Evolutionary conservation across 2,888 invertebrate genomes (phyloP).

Genomic region (Macropis europaea): DNA sequence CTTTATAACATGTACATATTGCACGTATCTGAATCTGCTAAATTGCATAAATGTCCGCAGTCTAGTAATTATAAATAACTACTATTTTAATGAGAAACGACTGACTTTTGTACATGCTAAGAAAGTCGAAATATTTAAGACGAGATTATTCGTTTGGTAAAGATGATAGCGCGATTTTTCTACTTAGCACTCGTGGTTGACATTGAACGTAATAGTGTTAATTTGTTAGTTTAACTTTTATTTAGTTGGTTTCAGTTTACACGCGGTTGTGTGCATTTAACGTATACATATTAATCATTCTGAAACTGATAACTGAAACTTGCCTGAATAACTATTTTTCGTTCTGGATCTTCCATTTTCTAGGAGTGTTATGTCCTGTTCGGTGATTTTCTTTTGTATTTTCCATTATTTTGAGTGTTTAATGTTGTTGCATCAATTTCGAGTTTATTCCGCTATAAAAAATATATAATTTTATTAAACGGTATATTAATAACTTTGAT

Average conservation of each 20-base stretch:
- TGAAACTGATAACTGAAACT: conserved; percentile 71
- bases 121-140: conserved; percentile 4
- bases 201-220: conserved; percentile 70
- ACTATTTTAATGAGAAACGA: neutral
- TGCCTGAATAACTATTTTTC: conserved; percentile 58
- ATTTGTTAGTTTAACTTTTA: conserved; percentile 70
- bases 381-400: neutral
- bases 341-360: conserved; percentile 17
- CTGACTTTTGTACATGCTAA: neutral
- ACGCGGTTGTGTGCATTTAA: conserved; percentile 68
- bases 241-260: conserved; percentile 62
- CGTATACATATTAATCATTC: conserved; percentile 65
- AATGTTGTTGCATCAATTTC: too few species aligned
- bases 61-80: too few species aligned
- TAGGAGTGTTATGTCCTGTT: neutral
- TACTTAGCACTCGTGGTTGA: conserved; percentile 50
- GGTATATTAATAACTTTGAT: too few species aligned
- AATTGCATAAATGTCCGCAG: too few species aligned
- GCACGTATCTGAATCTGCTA: too few species aligned
- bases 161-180: conserved; percentile 53
- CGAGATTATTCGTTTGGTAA: conserved; percentile 6
- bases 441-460: too few species aligned
- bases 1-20: too few species aligned
- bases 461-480: too few species aligned
- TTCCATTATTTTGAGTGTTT: neutral